phyloP scores from a whole-genome alignment of 2,797 vertebrate species.

The Varecia variegata region DNA sequence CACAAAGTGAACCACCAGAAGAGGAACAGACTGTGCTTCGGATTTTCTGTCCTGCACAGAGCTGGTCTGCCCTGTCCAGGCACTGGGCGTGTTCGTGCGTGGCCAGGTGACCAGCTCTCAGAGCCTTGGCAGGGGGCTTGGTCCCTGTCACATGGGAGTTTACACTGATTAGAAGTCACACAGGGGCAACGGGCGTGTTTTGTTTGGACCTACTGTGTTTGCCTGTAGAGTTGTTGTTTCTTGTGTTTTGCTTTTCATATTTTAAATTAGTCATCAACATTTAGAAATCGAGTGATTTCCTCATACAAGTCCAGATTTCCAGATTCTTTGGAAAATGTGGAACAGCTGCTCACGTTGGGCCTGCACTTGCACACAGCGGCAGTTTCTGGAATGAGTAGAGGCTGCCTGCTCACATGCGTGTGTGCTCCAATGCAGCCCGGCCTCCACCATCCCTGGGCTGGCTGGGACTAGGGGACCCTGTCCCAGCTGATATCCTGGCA shows the following conservation, averaged over 20 bases:
- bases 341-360: neutral
- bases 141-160: neutral
- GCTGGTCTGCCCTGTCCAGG: neutral
- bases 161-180: neutral
- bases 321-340: constrained; percentile 10
- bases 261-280: constrained; percentile 16
- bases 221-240: neutral
- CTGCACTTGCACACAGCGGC: neutral
- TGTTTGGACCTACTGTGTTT: neutral
- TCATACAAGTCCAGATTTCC: neutral
- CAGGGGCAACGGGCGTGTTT: neutral
- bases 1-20: constrained; percentile 59
- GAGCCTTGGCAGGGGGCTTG: neutral
- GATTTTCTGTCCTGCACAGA: neutral
- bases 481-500: neutral
- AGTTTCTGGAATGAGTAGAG: neutral
- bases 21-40: neutral
- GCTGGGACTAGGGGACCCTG: accelerated
- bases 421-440: neutral
- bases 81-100: neutral
- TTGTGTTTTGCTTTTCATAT: constrained; percentile 36
- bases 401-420: accelerated
- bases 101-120: neutral
- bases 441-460: accelerated
- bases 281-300: constrained; percentile 40